Evolutionary conservation across 2,113 vertebrate genomes (phyloP).

Genomic region (Ophthalmotilapia sp.): DNA sequence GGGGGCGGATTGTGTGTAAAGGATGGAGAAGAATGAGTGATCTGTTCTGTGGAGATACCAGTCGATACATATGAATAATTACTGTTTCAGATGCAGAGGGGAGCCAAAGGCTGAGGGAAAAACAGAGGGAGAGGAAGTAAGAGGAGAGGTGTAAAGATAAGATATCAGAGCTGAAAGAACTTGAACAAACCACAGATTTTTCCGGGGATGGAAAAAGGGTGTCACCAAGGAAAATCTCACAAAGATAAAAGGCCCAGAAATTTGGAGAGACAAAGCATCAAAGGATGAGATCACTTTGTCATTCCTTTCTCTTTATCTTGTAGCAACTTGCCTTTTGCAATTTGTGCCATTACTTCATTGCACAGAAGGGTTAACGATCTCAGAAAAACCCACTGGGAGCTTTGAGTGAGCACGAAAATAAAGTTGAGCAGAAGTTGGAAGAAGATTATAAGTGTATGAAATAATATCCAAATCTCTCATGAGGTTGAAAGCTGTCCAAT

Average conservation of each 20-base stretch:
- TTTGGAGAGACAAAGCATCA: not conserved
- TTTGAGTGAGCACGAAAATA: not conserved
- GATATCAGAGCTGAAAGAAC: not conserved
- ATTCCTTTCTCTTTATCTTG: not conserved
- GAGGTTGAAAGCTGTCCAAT: not conserved
- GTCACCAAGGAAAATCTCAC: not conserved
- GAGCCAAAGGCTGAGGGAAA: not conserved
- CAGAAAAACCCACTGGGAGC: not conserved
- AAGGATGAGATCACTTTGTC: not conserved
- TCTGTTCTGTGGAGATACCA: not conserved
- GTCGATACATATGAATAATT: conserved; percentile 27
- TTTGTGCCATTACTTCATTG: not conserved
- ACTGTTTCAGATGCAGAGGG: not conserved
- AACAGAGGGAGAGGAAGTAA: not conserved
- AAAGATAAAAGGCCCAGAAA: not conserved
- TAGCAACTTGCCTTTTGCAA: not conserved
- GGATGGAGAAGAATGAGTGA: not conserved
- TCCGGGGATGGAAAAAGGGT: not conserved
- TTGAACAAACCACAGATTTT: not conserved
- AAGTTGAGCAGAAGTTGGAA: not conserved
- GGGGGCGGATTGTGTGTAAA: not conserved
- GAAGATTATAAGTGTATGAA: not conserved
- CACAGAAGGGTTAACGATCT: not conserved
- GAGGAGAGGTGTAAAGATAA: not conserved
- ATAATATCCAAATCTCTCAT: not conserved